Evolutionary conservation across 1,140 invertebrate genomes (phyloP), one percentile per base, ranked within the genome.

Genomic region (Anagrus nilaparvatae): DNA sequence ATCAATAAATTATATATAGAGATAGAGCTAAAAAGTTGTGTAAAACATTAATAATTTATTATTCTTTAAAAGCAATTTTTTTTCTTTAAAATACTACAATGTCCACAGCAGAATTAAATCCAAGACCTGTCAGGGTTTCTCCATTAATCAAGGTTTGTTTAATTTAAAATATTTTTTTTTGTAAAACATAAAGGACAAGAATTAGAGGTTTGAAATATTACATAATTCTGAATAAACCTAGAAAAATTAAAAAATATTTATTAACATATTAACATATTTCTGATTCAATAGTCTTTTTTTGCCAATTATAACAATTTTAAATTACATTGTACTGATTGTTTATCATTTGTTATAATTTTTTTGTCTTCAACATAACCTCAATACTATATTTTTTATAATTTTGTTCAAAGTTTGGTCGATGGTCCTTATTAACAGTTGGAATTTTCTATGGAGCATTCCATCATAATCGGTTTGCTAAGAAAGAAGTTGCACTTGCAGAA

Each of bases 401-500:
- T 18, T 25, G 6, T 31, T 33, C 19, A 44, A 41, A 82, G 79
- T 81, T 85, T 58, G 73, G 74, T 16, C 72, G 84, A 58, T 87
- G 82, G 82, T 79, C 74, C 47, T 69, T 86, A 46, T 70, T 87
- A 8, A 52, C 63, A 12, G 60, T 70, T 5, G 83, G 82, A 17
- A 67, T 86, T 40, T 41, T 74, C 1, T 87, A 82, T 50, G 84
- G 83, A 34, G 72, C 77, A 3, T 76, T 76, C 52, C 75, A 84
- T 56, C 79, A 85, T 43, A 75, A 58, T 49, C 72, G 78, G 29
- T 63, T 82, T 2, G 73, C 74, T 18, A 84, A 74, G 59, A 79
- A 72, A 55, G 82, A 85, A 59, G 64, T 63, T 31, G 72, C 65
- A 37, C 54, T 77, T 13, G 68, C 81, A 20, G 81, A 77, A 59